Evolutionary conservation across 2,888 invertebrate species (phyloP).

Genomic region (Cataglyphis rosenhaueri): DNA sequence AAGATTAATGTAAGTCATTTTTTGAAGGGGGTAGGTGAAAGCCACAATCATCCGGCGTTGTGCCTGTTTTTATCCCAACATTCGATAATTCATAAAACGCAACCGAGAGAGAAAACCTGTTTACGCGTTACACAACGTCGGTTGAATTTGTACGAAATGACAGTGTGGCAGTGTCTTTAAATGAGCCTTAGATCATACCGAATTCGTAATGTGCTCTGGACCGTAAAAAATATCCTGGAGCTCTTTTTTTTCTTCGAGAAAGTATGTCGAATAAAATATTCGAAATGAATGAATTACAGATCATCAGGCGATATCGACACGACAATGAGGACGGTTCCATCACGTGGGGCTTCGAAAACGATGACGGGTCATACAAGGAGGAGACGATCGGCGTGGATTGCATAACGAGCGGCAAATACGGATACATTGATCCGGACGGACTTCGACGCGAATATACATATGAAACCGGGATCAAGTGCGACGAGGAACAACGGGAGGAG

Average conservation of each 20-base stretch:
- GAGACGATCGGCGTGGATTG: slow-evolving; percentile 93
- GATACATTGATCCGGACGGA: slow-evolving; percentile 94
- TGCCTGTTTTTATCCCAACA: slow-evolving; percentile 16
- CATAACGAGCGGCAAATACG: slow-evolving; percentile 92
- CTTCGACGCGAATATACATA: slow-evolving; percentile 93
- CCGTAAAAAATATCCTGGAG: not conserved
- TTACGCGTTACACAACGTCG: slow-evolving; percentile 56
- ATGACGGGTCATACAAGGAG: slow-evolving; percentile 95
- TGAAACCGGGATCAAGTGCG: slow-evolving; percentile 90
- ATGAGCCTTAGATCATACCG: not conserved
- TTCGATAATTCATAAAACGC: slow-evolving; percentile 37
- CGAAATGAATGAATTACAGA: slow-evolving; percentile 63
- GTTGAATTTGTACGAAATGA: slow-evolving; percentile 33
- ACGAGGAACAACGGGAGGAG: slow-evolving; percentile 85
- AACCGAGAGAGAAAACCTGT: slow-evolving; percentile 55
- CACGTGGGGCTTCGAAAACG: slow-evolving; percentile 95
- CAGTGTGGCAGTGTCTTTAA: slow-evolving; percentile 18
- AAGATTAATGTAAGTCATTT: slow-evolving; percentile 1
- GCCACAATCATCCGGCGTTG: slow-evolving; percentile 29
- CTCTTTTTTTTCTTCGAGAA: not conserved
- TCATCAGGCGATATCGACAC: slow-evolving; percentile 88
- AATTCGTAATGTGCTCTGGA: not conserved
- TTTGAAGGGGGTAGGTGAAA: slow-evolving; percentile 36
- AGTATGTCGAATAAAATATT: not conserved
- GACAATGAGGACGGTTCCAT: slow-evolving; percentile 92